A percentile compares a stretch with the other conserved stretches of the same genome.
These are phyloP conservation scores for Ruditapes philippinarum DNA, from an alignment of 1,140 invertebrate species.

Conservation along the genomic window DNA sequence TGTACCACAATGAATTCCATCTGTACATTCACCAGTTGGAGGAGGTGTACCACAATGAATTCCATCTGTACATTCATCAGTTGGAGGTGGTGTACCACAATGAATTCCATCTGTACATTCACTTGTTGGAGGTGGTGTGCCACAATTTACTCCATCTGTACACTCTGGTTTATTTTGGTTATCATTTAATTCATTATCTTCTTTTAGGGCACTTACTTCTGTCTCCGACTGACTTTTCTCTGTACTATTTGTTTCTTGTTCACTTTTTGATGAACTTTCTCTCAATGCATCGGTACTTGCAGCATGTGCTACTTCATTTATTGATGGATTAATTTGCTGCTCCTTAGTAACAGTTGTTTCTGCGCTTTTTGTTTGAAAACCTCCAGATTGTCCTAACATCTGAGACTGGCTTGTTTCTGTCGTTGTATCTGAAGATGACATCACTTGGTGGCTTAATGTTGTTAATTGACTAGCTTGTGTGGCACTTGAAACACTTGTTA, in stretches of 20 bases:
- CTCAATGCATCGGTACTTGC: background rate
- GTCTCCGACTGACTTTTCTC: background rate
- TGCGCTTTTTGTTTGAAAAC: background rate
- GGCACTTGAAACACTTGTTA: background rate
- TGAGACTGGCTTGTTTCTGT: background rate
- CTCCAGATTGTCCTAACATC: background rate
- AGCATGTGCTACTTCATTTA: background rate
- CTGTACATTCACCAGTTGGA: conserved; percentile 7
- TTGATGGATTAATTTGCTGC: background rate
- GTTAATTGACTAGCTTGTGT: background rate
- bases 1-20: conserved; percentile 61
- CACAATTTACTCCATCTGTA: conserved; percentile 48
- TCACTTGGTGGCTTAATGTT: background rate
- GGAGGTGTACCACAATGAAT: conserved; percentile 52
- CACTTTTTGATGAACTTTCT: background rate
- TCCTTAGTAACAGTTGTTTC: background rate
- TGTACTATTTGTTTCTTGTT: background rate
- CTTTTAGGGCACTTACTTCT: background rate
- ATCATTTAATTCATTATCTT: background rate
- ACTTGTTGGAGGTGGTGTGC: conserved; percentile 13
- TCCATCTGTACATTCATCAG: conserved; percentile 20
- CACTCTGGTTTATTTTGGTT: background rate
- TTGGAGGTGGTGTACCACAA: conserved; percentile 52
- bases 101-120: conserved; percentile 57
- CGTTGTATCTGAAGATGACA: background rate